A percentile compares a stretch with the other conserved stretches of the same genome.
These are phyloP conservation scores for Pogonophryne albipinna DNA, from an alignment of 2,797 vertebrate genomes.

Conservation along the genomic window DNA sequence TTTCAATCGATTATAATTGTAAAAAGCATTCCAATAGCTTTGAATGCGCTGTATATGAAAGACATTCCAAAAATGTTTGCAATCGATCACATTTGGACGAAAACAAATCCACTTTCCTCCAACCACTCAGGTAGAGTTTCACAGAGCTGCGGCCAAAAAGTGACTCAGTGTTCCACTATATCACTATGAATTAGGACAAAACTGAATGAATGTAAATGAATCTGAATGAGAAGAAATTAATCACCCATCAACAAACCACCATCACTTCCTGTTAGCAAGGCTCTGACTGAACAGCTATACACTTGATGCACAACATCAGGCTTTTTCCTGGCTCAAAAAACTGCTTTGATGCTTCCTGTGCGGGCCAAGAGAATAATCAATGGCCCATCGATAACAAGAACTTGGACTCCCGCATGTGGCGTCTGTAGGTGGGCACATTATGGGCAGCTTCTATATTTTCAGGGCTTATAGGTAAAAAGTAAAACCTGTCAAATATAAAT, in stretches of 20 bases:
- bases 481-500: conserved; percentile 11
- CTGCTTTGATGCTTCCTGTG: conserved; percentile 38
- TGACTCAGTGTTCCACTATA: conserved; percentile 68
- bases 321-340: conserved; percentile 42
- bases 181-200: conserved; percentile 61
- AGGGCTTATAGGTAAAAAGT: neutral
- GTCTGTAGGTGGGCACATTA: neutral
- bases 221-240: conserved; percentile 64
- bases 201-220: conserved; percentile 60
- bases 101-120: conserved; percentile 39
- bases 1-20: conserved; percentile 21
- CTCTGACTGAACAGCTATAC: conserved; percentile 26
- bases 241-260: conserved; percentile 64
- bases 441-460: conserved; percentile 25
- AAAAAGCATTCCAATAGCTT: conserved; percentile 16
- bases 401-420: conserved; percentile 29
- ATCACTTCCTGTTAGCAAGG: conserved; percentile 60
- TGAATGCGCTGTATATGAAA: conserved; percentile 18
- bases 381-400: conserved; percentile 33
- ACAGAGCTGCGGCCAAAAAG: conserved; percentile 52
- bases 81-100: conserved; percentile 33
- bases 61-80: neutral
- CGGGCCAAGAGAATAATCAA: conserved; percentile 45
- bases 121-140: conserved; percentile 60
- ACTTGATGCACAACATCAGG: conserved; percentile 21